Conservation (phyloP, 2,113 vertebrate species). For the Todiramphus saurophagus region DNA sequence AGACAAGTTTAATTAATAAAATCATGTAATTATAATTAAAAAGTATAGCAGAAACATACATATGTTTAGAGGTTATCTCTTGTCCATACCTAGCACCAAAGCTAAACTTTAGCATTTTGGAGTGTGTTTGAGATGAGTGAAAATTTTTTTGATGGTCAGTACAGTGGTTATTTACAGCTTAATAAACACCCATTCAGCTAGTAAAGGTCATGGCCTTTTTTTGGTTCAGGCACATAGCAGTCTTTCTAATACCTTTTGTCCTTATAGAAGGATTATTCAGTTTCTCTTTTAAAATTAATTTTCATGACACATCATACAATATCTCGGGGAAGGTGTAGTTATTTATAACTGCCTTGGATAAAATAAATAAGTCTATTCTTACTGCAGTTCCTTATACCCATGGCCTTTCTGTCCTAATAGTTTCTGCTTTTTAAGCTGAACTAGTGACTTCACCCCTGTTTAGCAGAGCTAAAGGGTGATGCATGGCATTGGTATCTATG, state of each 20-base stretch:
- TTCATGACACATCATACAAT: slow-evolving; percentile 10
- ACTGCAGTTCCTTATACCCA: not conserved
- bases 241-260: slow-evolving; percentile 19
- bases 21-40: not conserved
- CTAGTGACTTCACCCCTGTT: not conserved
- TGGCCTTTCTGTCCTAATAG: not conserved
- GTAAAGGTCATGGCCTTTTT: slow-evolving; percentile 53
- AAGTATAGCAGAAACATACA: not conserved
- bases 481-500: not conserved
- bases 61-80: not conserved
- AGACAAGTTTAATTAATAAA: not conserved
- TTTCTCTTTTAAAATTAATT: slow-evolving; percentile 32
- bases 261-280: slow-evolving; percentile 14
- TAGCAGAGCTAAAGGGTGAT: not conserved
- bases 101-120: not conserved
- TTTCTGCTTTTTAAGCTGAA: not conserved
- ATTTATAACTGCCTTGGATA: not conserved
- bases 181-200: slow-evolving; percentile 34
- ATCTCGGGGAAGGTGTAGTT: slow-evolving; percentile 16
- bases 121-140: not conserved
- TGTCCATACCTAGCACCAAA: not conserved
- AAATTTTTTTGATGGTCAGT: not conserved
- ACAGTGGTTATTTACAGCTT: slow-evolving; percentile 28
- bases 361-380: slow-evolving; percentile 21
- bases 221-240: not conserved